Conservation (phyloP, 92 coral and sea anemone genomes). For the Actinostola sp. region DNA sequence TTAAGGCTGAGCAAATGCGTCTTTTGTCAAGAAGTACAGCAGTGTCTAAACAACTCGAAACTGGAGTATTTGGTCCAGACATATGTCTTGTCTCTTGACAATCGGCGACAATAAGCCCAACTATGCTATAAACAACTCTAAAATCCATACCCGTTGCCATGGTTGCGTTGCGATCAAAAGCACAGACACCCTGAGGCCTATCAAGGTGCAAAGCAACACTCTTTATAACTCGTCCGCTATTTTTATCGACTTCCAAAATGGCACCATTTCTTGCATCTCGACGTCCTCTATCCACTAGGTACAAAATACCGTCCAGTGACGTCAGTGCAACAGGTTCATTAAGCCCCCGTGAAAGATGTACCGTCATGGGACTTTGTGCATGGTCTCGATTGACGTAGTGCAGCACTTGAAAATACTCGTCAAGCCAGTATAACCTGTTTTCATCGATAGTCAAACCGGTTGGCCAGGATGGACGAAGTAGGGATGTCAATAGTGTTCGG, state of each 20-base stretch:
- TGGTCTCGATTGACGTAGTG: slow-evolving; percentile 16
- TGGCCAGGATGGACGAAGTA: slow-evolving; percentile 21
- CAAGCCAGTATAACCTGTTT: slow-evolving; percentile 69
- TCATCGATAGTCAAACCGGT: slow-evolving; percentile 30
- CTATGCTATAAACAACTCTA: neutral
- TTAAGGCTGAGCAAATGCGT: too few relatives aligned
- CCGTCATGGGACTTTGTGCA: neutral
- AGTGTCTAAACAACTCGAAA: too few relatives aligned
- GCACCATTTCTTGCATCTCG: slow-evolving; percentile 5
- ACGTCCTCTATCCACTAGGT: slow-evolving; percentile 8
- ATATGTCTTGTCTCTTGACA: too few relatives aligned
- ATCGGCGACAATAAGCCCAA: too few relatives aligned
- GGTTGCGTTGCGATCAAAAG: slow-evolving; percentile 17
- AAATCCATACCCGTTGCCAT: slow-evolving; percentile 7
- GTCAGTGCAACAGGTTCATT: slow-evolving; percentile 1
- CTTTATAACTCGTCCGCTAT: slow-evolving; percentile 4
- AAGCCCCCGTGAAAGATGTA: neutral
- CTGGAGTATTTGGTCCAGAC: too few relatives aligned
- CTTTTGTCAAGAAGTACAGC: too few relatives aligned
- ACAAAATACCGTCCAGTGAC: slow-evolving; percentile 11
- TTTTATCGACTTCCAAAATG: slow-evolving; percentile 6
- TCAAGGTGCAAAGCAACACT: slow-evolving; percentile 16
- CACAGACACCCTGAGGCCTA: slow-evolving; percentile 5
- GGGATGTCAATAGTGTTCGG: slow-evolving; percentile 7
- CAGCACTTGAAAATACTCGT: slow-evolving; percentile 21